Percentiles rank a stretch among this genome's conserved stretches.
Conservation (phyloP, 2,113 vertebrate species). For the Ailurus styani region DNA sequence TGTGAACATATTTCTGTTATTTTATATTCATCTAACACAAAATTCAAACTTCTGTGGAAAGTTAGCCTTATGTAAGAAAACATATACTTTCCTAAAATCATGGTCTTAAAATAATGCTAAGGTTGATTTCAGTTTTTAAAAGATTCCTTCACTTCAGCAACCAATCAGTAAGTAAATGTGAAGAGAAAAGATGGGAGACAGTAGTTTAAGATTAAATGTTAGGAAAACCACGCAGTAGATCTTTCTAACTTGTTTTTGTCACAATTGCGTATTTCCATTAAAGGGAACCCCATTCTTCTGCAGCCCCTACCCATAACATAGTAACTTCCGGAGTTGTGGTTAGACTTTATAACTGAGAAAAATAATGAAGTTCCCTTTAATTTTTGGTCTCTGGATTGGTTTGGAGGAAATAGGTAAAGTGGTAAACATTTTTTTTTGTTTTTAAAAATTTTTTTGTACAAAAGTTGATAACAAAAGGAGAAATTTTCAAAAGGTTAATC, state of each 20-base stretch:
- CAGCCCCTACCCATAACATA: neutral
- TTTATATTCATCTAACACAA: neutral
- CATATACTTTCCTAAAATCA: neutral
- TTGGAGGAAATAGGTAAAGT: neutral
- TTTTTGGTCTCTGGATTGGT: neutral
- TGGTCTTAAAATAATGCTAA: neutral
- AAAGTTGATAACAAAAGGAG: neutral
- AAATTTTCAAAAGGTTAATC: neutral
- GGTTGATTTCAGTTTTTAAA: neutral
- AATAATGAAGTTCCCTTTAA: slow-evolving; percentile 9
- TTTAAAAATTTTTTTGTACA: neutral
- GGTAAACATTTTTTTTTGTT: neutral
- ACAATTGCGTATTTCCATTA: neutral
- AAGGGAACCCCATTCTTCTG: neutral
- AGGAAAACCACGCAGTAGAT: neutral
- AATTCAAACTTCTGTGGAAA: neutral
- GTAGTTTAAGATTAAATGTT: neutral
- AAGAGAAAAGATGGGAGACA: neutral
- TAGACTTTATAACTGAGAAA: slow-evolving; percentile 2
- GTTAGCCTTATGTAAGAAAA: neutral
- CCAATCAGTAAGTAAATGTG: neutral
- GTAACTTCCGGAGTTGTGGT: slow-evolving; percentile 41
- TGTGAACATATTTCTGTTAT: neutral
- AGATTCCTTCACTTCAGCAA: neutral
- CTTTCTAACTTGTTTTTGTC: neutral